Base-by-base conservation (phyloP, 53 echinoderm and acorn worm genomes). In the Luidia sarsii region DNA sequence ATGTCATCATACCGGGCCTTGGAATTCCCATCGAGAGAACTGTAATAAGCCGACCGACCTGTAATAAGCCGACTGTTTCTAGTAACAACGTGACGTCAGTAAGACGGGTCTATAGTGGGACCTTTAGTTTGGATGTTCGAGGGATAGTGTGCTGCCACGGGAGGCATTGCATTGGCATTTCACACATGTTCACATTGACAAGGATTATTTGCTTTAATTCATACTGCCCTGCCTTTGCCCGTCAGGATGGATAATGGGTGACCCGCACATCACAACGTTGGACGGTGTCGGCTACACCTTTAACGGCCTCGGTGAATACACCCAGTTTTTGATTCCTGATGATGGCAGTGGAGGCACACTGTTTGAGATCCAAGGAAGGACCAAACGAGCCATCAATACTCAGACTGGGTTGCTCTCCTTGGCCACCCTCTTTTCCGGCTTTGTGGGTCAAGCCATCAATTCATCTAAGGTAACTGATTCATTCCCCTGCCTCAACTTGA, bases 301-400 rank as follows among this genome's bases (percentile, higher is more conserved):
- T 70, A 95, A 95, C 28, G 95, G 95, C 46, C 89, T 95, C 18
- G 95, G 95, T 29, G 95, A 95, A 45, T 95, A 89, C 80, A 83
- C 71, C 6, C 59, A 89, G 67, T 81, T 84, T 27, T 61, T 79
- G 39, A 25, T 90, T 1, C 65, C 68, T n/a, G n/a, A n/a, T n/a
- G 75, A 83, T 7, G 69, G 27, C 45, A 39, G 45, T 0, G 65
- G 66, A 2, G 50, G 41, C n/a, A 57, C 34, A 5, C 24, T 83
- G 8, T 89, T 91, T 57, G 79, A 86, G 29, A 77, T 95, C 10
- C 95, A 95, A 54, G 91, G 87, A 16, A 79, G 91, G 30, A 95
- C 92, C 15, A 82, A 66, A 65, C 67, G 65, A 52, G 81, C 84
- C 27, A 20, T 80, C 11, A 51, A 82, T n/a, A 27, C 43, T 3